These are phyloP conservation scores for Passer domesticus DNA, from an alignment of 2,113 vertebrate genomes.

Conservation along the genomic window DNA sequence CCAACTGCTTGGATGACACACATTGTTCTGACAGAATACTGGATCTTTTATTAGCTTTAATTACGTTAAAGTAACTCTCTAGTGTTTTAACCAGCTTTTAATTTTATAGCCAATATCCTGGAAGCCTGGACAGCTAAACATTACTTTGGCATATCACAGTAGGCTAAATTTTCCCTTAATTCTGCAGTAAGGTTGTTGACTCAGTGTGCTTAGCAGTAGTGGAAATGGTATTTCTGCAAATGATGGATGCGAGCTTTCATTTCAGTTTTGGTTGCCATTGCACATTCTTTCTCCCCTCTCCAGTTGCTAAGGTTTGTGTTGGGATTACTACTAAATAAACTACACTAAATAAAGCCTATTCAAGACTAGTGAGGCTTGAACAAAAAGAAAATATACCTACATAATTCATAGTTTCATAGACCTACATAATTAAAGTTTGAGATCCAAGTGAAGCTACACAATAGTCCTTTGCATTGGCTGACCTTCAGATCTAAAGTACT, in stretches of 20 bases:
- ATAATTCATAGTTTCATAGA: not conserved
- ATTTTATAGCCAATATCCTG: constrained; percentile 42
- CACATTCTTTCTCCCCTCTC: not conserved
- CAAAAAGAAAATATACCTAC: not conserved
- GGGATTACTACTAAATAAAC: not conserved
- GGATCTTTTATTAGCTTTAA: constrained; percentile 38
- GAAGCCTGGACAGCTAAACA: not conserved
- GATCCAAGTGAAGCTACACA: not conserved
- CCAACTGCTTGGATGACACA: not conserved
- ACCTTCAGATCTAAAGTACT: not conserved
- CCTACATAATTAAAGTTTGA: not conserved
- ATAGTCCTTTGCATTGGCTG: not conserved
- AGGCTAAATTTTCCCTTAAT: not conserved
- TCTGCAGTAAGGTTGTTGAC: not conserved
- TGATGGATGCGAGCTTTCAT: not conserved
- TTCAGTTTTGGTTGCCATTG: not conserved
- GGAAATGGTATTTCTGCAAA: not conserved
- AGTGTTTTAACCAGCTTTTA: constrained; percentile 19
- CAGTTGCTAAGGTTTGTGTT: not conserved
- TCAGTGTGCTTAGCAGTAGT: not conserved
- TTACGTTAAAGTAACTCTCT: not conserved
- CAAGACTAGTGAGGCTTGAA: not conserved
- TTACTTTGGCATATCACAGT: not conserved
- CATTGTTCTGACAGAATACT: not conserved
- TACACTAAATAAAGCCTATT: not conserved